Evolutionary conservation across 2,797 vertebrate species (phyloP), one percentile per base, ranked within the genome.

Genomic region (Parotocinclus haroldoi): DNA sequence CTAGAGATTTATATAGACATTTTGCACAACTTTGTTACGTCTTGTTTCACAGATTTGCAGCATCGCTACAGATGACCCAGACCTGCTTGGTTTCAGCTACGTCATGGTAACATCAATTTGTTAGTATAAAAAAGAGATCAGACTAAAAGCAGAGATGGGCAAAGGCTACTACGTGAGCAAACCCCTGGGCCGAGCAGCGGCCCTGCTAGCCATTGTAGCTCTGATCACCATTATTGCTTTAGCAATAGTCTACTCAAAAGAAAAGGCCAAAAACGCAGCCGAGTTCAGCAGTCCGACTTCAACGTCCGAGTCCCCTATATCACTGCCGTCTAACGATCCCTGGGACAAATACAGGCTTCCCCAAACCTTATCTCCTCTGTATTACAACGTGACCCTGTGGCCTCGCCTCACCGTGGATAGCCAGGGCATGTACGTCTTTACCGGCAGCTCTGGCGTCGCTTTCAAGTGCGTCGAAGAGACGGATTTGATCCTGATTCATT

Each of bases 101-200:
- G 39, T 39, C 37, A 36, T 51, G 49, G 18, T 69, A 63, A 54
- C 51, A 53, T 63, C 63, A 53, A 39, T 54, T 48, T 37, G 7
- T 52, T 49, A 57, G 13, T 48, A 4, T 18, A 19, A 13, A 56
- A 9, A 56, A 17, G 36, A 40, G 17, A 62, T 46, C 50, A 14
- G 12, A 58, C 10, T 11, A 54, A 13, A 39, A 7, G 12, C 13
- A 0, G 69, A 66, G 82, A 98, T 98, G 96, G 93, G 85, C 0
- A 92, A 91, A 27, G 92, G 93, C 4, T 87, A 94, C 80, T 96
- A 85, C 84, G 83, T 96, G 77, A 93, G 92, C 85, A 96, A 91
- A 81, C 17, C 53, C 0, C 56, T 93, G 68, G 92, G 81, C 38
- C 58, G 89, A 0, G 66, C 76, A 53, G 85, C 73, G 39, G 75